Evolutionary conservation across 2,797 vertebrate species (phyloP), one percentile per base, ranked within the genome.

Genomic region (Rhynchotus rufescens): DNA sequence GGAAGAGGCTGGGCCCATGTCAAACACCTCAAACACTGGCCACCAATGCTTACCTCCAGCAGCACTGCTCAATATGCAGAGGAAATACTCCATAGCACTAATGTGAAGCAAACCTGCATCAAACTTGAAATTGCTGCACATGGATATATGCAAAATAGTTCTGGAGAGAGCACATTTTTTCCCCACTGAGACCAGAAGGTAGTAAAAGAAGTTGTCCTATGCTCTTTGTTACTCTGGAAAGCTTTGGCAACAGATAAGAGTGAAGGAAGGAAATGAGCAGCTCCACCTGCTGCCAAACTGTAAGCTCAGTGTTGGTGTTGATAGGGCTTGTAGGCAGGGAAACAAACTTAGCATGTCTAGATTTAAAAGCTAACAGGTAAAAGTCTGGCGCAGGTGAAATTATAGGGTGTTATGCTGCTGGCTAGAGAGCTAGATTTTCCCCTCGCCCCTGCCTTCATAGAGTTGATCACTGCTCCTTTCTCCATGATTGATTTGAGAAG

Each of bases 341-440:
- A 90, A 68, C 19, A 80, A 54, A 38, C 11, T 21, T 45, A 40
- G 30, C 13, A 1, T 44, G 16, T 44, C 28, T 75, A 60, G 66
- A 56, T 66, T 90, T 80, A 75, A 73, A 90, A 89, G 7, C 7
- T 64, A 64, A 16, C 56, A 72, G 73, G 32, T 60, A 38, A 67
- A 80, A 84, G 76, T 16, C n/a, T 68, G 14, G 9, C 34, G 83
- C 7, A 25, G 14, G 8, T 89, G 59, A 83, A 89, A 36, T 89
- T 32, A 22, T 5, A 10, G 1, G 0, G 0, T 65, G 4, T 59
- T 80, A 74, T 85, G 8, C 65, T 78, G 51, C 51, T 0, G 3
- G 9, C 6, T 25, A 26, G 13, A 64, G 13, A 49, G n/a, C 11
- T 2, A 26, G 36, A 72, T 6, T 64, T 80, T 84, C 66, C 6